Percentiles rank a stretch among this genome's conserved stretches.
These are phyloP conservation scores for Dendrophyllia cribrosa DNA, from an alignment of 64 coral and sea anemone genomes.

Conservation along the genomic window DNA sequence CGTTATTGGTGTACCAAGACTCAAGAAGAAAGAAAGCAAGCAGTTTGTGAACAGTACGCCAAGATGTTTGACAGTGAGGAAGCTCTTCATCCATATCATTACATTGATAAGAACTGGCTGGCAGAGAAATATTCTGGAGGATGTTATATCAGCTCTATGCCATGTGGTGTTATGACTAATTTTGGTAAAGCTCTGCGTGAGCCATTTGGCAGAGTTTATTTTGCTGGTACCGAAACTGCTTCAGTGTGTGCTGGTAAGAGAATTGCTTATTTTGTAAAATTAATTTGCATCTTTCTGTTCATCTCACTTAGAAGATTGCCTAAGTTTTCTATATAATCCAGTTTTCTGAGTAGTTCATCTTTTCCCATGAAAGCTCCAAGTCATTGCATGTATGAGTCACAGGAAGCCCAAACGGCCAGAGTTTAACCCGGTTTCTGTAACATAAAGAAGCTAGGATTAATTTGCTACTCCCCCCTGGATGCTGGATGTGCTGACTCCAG, in stretches of 20 bases:
- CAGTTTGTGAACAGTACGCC: slow-evolving; percentile 90
- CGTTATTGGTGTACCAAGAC: slow-evolving; percentile 86
- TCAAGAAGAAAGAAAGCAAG: slow-evolving; percentile 91
- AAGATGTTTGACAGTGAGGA: slow-evolving; percentile 87
- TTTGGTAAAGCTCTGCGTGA: slow-evolving; percentile 70
- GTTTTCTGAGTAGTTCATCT: too few relatives aligned
- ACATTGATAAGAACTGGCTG: slow-evolving; percentile 99
- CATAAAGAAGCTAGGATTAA: too few relatives aligned
- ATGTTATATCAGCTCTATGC: slow-evolving; percentile 83
- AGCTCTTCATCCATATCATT: slow-evolving; percentile 83
- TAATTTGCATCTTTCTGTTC: too few relatives aligned
- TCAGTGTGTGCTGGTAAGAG: slow-evolving; percentile 87
- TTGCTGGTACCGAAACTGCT: slow-evolving; percentile 99
- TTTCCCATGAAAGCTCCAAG: too few relatives aligned
- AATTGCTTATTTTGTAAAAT: not conserved
- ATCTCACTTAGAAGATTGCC: too few relatives aligned
- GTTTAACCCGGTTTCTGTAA: too few relatives aligned
- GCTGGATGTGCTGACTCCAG: too few relatives aligned
- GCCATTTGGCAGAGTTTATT: slow-evolving; percentile 85
- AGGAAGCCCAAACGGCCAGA: too few relatives aligned
- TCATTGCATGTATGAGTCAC: too few relatives aligned
- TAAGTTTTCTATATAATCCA: too few relatives aligned
- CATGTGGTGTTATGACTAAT: slow-evolving; percentile 86
- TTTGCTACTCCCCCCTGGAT: too few relatives aligned
- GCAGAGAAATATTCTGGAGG: slow-evolving; percentile 99